These are phyloP conservation scores for Dinomys branickii DNA, from an alignment of 2,113 vertebrate species.

Conservation along the genomic window DNA sequence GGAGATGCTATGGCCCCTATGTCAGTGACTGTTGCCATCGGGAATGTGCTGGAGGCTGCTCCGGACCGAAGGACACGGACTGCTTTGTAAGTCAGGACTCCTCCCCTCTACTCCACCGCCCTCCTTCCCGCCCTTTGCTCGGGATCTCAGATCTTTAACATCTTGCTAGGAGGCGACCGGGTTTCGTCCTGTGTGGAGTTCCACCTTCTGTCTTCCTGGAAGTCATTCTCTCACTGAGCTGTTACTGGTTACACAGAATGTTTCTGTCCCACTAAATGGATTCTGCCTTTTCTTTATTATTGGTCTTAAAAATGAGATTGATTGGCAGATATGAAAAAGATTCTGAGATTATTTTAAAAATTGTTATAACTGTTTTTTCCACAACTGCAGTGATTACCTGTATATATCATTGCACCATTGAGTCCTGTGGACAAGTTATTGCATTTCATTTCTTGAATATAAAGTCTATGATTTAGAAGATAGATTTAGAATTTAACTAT, in stretches of 20 bases:
- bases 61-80: constrained; percentile 96
- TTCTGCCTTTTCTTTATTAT: background rate
- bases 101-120: too few species aligned
- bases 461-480: constrained; percentile 18
- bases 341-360: background rate
- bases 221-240: background rate
- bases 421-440: background rate
- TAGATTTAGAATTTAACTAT: constrained; percentile 69
- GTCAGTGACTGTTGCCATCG: constrained; percentile 98
- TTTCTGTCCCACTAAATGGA: background rate
- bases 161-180: background rate
- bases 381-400: background rate
- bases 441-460: background rate
- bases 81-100: constrained; percentile 92
- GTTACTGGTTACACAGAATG: background rate
- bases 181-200: background rate
- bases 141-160: background rate
- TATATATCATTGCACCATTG: background rate
- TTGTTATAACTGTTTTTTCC: background rate
- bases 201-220: background rate
- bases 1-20: constrained; percentile 96
- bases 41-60: constrained; percentile 97
- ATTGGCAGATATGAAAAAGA: background rate
- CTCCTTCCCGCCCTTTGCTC: background rate
- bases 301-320: background rate